phyloP scores from a whole-genome alignment of 2,113 vertebrate genomes.

The Condylura cristata region DNA sequence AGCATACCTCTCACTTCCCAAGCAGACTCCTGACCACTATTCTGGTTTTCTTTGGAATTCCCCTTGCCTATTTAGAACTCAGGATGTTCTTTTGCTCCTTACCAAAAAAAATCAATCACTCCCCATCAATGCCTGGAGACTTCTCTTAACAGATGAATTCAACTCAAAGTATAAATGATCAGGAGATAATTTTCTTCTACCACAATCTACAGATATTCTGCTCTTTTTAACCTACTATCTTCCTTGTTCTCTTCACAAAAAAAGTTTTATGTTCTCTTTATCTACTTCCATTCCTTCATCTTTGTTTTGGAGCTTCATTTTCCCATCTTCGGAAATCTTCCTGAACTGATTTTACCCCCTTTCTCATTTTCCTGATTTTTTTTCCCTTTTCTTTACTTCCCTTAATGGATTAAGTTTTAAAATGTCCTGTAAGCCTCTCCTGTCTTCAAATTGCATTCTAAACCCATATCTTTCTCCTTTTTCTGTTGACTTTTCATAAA shows the following conservation, averaged over 20 bases:
- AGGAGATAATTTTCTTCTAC: neutral
- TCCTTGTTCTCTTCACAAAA: neutral
- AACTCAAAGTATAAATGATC: neutral
- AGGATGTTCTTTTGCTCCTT: neutral
- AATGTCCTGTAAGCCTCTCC: neutral
- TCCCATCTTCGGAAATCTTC: neutral
- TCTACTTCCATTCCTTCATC: neutral
- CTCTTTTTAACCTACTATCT: neutral
- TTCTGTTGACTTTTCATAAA: neutral
- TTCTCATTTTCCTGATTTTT: neutral
- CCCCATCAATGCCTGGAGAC: neutral
- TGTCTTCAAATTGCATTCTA: neutral
- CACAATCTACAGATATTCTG: neutral
- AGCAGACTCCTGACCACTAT: neutral
- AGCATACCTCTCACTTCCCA: neutral
- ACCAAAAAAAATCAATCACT: neutral
- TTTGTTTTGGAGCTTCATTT: neutral
- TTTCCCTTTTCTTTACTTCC: neutral
- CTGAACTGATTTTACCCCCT: neutral
- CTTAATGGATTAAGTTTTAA: neutral
- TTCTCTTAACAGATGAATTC: slow-evolving; percentile 5
- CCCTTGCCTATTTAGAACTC: slow-evolving; percentile 8
- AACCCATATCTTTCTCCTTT: neutral
- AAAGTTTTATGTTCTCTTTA: neutral
- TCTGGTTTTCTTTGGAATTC: neutral